Evolutionary conservation across 37 sponge, comb jelly and placozoan species (phyloP), one percentile per base, ranked within the genome.

Genomic region (Corticium candelabrum): DNA sequence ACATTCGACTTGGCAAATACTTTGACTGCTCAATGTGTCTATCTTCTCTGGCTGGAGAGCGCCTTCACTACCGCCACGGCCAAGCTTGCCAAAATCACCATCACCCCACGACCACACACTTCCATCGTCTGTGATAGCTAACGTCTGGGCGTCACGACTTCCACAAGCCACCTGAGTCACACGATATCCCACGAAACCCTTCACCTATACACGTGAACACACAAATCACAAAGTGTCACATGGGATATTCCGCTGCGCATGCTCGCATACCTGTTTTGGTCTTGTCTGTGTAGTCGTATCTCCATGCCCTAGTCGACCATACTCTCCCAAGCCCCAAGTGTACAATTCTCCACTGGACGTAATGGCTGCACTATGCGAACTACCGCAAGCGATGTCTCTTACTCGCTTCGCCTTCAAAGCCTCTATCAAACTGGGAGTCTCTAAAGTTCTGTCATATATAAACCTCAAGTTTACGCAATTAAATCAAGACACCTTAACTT

Each of bases 51-150:
- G 87, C 7, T 34, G 15, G 75, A 40, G 35, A 15, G 68, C 68
- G 7, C 41, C 57, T 31, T 80, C 80, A 40, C 72, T 32, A 5
- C 80, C 82, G 31, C 84, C 83, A 33, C 71, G 79, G 1, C 96
- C 96, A 39, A 96, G 84, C 68, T 96, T 96, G 7, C 96, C 96
- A 70, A 74, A 88, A 77, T 69, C 77, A 0, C 87, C 86, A 43
- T 96, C 96, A 3, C 96, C 96, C 96, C 96, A 96, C 0, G 83
- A 75, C 89, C 90, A 96, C 40, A 96, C 81, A 2, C 5, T 2
- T 0, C 87, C 89, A 37, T 86, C 84, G 50, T 96, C 94, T 35
- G 90, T 93, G 72, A 85, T 82, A 4, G 91, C 94, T 30, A 96
- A 74, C 1, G 94, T 96, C 68, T 96, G 96, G 32, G 91, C 88